phyloP scores from a whole-genome alignment of 2,113 vertebrate genomes.

The Malaclemys terrapin region DNA sequence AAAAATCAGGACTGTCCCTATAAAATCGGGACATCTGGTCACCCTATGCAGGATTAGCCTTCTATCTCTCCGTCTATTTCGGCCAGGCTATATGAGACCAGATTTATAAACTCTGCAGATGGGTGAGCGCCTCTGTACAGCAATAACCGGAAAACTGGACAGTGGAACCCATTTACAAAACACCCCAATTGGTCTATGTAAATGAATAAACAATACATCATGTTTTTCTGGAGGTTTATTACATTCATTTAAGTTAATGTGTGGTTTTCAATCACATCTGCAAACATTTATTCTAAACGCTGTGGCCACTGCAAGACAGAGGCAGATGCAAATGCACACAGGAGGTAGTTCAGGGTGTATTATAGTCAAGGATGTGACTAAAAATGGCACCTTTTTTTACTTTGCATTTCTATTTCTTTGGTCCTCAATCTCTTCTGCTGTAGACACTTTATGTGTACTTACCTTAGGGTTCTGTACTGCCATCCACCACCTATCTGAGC shows the following conservation, averaged over 20 bases:
- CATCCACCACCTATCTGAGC: background rate
- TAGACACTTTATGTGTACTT: background rate
- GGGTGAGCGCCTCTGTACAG: background rate
- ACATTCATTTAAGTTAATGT: background rate
- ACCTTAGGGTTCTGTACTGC: background rate
- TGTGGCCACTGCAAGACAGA: background rate
- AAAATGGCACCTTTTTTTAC: background rate
- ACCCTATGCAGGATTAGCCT: background rate
- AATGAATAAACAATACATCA: background rate
- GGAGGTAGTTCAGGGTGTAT: background rate
- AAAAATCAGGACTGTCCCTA: too few relatives aligned
- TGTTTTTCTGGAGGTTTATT: too few relatives aligned
- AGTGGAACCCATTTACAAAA: background rate
- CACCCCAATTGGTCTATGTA: background rate
- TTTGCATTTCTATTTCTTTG: background rate
- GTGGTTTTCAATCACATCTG: background rate
- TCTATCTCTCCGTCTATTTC: rapidly evolving
- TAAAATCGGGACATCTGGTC: too few relatives aligned
- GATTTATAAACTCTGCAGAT: background rate
- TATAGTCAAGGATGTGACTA: background rate
- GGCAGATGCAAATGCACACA: background rate
- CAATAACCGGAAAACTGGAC: background rate
- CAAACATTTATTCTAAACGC: background rate
- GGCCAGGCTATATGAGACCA: background rate
- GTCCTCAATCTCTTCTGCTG: background rate